Percentiles rank a stretch among this genome's conserved stretches.
Conservation (phyloP, 2,113 vertebrate genomes). For the Crotalus viridis region DNA sequence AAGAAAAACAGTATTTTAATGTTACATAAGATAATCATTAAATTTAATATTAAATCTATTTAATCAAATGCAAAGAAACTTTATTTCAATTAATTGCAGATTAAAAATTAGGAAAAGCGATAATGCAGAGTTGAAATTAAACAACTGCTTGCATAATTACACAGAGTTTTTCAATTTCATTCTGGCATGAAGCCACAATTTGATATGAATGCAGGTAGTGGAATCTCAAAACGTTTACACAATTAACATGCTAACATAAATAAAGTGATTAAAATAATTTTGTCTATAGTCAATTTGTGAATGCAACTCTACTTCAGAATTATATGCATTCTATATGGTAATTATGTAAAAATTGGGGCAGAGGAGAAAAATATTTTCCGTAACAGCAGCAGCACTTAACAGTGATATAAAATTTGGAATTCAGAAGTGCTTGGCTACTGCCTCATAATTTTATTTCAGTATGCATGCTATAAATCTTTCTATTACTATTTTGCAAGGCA, state of each 20-base stretch:
- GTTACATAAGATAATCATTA: slow-evolving; percentile 71
- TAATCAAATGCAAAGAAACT: slow-evolving; percentile 65
- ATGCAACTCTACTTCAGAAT: slow-evolving; percentile 75
- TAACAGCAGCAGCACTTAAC: slow-evolving; percentile 72
- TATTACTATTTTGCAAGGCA: slow-evolving; percentile 85
- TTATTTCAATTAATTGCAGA: slow-evolving; percentile 54
- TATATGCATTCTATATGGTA: slow-evolving; percentile 72
- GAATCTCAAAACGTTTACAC: slow-evolving; percentile 67
- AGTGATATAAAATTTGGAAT: slow-evolving; percentile 70
- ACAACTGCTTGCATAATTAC: slow-evolving; percentile 51
- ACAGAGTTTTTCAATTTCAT: slow-evolving; percentile 55
- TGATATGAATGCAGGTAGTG: slow-evolving; percentile 62
- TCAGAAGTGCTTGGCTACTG: slow-evolving; percentile 69
- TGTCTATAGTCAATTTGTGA: slow-evolving; percentile 72
- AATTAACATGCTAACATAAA: slow-evolving; percentile 83
- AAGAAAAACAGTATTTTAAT: slow-evolving; percentile 82
- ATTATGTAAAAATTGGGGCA: slow-evolving; percentile 71
- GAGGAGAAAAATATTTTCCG: slow-evolving; percentile 70
- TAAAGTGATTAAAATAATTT: slow-evolving; percentile 73
- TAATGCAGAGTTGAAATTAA: slow-evolving; percentile 58
- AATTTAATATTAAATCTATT: slow-evolving; percentile 64
- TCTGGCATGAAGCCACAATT: slow-evolving; percentile 65
- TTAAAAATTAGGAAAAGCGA: slow-evolving; percentile 55
- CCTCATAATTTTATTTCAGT: slow-evolving; percentile 69
- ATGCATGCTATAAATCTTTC: slow-evolving; percentile 75